Evolutionary conservation across 2,113 vertebrate genomes (phyloP), one percentile per base, ranked within the genome.

Genomic region (Saguinus midas): DNA sequence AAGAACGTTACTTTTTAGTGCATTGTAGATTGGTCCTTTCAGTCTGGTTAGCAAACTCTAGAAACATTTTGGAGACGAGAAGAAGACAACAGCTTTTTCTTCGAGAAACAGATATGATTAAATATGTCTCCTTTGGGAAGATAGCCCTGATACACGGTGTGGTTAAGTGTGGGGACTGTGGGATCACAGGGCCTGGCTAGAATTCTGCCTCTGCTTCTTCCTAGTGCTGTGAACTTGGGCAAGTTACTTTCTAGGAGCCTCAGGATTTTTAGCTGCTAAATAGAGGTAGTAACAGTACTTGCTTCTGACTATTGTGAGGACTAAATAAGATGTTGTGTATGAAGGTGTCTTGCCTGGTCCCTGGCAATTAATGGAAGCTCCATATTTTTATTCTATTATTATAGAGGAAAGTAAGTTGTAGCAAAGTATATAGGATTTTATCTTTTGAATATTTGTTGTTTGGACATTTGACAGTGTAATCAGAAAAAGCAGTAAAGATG

Each of bases 401-500:
- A 43, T 55, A 43, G 75, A 72, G 66, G 95, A 84, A 91, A 72
- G 50, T 82, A 86, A 48, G 17, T 16, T 76, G 14, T 10, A 72
- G 27, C 14, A 95, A 75, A 92, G 80, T 90, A 75, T 37, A 20
- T 29, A 48, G 58, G 29, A 40, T 66, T 91, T 84, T 52, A 84
- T 88, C 57, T 57, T 87, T 84, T 82, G 16, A 40, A 45, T 35
- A 79, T 72, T 70, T 79, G 68, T 48, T 90, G 76, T 90, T 88
- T 91, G 35, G 3, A 8, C 73, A 88, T 82, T 96, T 96, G 93
- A 68, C 68, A 89, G 50, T 92, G 82, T 78, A 80, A 95, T 82
- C 90, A 96, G 88, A 29, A 95, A 87, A 88, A 92, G 45, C 14
- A 80, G 52, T 91, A 52, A 82, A 91, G 52, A 80, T 55, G 61